These are phyloP conservation scores for Sebastes schlegelii DNA, from an alignment of 2,113 vertebrate species.

Conservation along the genomic window DNA sequence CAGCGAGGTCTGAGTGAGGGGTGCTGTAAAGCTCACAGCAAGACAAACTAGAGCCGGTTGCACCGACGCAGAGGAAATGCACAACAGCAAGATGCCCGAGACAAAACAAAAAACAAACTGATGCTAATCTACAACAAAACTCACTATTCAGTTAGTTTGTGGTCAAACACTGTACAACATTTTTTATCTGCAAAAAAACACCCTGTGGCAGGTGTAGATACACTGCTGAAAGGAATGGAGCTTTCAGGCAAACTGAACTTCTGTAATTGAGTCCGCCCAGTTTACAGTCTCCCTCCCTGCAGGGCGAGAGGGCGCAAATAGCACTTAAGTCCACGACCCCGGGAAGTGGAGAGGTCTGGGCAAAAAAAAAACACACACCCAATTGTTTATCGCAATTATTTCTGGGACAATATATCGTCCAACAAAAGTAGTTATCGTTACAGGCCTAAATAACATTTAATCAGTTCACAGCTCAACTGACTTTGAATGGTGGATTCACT, in stretches of 20 bases:
- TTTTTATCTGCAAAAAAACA: not conserved
- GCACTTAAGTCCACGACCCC: too few species aligned
- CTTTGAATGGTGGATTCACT: not conserved
- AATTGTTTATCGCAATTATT: too few species aligned
- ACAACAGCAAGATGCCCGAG: not conserved
- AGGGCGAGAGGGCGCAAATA: too few species aligned
- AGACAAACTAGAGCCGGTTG: too few species aligned
- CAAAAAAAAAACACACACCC: too few species aligned
- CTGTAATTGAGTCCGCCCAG: not conserved
- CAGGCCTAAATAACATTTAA: not conserved
- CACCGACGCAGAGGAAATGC: too few species aligned
- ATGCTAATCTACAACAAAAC: slow-evolving; percentile 5
- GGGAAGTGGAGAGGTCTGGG: too few species aligned
- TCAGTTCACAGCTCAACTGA: not conserved
- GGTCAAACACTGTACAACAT: not conserved
- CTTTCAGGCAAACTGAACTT: not conserved
- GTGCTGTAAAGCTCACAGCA: too few species aligned
- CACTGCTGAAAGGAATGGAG: not conserved
- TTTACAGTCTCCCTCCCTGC: too few species aligned
- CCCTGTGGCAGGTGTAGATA: not conserved
- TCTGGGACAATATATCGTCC: not conserved
- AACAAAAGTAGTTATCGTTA: not conserved
- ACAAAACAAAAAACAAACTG: slow-evolving; percentile 15
- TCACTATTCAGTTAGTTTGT: not conserved
- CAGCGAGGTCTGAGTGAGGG: too few species aligned